Conservation (phyloP, 2,113 vertebrate genomes). For the Chascanopsetta lugubris region DNA sequence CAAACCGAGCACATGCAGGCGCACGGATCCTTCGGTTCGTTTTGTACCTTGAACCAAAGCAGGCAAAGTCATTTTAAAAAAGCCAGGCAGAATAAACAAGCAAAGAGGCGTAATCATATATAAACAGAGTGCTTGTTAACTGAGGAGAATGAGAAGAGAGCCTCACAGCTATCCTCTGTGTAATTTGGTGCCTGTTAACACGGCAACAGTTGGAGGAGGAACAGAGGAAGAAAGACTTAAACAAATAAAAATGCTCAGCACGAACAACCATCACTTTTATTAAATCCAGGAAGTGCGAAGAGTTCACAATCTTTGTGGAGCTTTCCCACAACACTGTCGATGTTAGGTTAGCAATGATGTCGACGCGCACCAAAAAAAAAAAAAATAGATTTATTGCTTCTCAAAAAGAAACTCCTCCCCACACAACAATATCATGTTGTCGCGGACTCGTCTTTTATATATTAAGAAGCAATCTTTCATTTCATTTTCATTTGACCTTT, state of each 20-base stretch:
- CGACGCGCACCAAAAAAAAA: slow-evolving; percentile 22
- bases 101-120: slow-evolving; percentile 66
- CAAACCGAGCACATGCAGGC: too few species aligned
- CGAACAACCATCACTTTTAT: slow-evolving; percentile 33
- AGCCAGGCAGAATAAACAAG: slow-evolving; percentile 52
- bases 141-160: slow-evolving; percentile 65
- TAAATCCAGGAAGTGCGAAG: slow-evolving; percentile 22
- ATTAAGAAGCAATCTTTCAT: slow-evolving; percentile 35
- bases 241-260: slow-evolving; percentile 55
- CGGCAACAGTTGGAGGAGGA: slow-evolving; percentile 57
- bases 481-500: slow-evolving; percentile 57
- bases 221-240: slow-evolving; percentile 32
- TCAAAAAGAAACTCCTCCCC: slow-evolving; percentile 7
- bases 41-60: slow-evolving; percentile 57
- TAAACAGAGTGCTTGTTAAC: slow-evolving; percentile 74
- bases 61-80: slow-evolving; percentile 49
- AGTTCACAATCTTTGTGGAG: slow-evolving; percentile 34
- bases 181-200: slow-evolving; percentile 65
- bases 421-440: slow-evolving; percentile 42
- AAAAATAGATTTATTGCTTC: slow-evolving; percentile 41
- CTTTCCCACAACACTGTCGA: slow-evolving; percentile 28
- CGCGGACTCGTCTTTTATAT: slow-evolving; percentile 17
- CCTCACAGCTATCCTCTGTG: slow-evolving; percentile 58
- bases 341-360: slow-evolving; percentile 27
- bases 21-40: slow-evolving; percentile 37